Percentiles rank a stretch among this genome's conserved stretches.
These are phyloP conservation scores for Eupelmus urozonus DNA, from an alignment of 2,888 invertebrate genomes.

Conservation along the genomic window DNA sequence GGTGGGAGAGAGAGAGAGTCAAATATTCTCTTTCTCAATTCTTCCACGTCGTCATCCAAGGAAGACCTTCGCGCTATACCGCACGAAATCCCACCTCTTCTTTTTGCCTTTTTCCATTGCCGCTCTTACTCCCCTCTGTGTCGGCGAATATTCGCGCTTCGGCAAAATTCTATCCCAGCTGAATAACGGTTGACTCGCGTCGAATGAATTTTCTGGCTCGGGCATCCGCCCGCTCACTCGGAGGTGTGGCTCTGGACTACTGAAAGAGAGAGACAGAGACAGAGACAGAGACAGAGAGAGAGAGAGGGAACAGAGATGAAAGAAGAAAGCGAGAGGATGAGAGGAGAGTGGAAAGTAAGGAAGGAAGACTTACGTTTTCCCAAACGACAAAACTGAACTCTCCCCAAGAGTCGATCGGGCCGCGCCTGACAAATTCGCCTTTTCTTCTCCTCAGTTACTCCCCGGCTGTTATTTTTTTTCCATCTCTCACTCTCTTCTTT, in stretches of 20 bases:
- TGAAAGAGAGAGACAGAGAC: background rate
- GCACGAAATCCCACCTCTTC: background rate
- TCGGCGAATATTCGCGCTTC: conserved; percentile 61
- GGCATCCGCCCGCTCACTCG: conserved; percentile 32
- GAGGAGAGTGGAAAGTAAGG: conserved; percentile 30
- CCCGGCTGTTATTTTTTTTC: conserved; percentile 37
- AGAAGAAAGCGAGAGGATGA: background rate
- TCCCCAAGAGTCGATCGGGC: conserved; percentile 45
- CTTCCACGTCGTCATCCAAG: conserved; percentile 30
- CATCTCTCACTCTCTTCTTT: conserved; percentile 13
- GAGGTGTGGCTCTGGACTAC: background rate
- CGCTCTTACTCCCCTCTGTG: background rate
- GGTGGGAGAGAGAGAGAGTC: background rate
- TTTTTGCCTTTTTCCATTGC: background rate
- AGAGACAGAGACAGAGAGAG: conserved; percentile 20
- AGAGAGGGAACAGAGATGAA: background rate
- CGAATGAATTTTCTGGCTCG: conserved; percentile 61
- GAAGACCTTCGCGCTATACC: conserved; percentile 29
- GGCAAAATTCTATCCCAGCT: conserved; percentile 63
- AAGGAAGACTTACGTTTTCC: conserved; percentile 56
- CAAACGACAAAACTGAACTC: conserved; percentile 56
- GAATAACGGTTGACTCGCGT: conserved; percentile 64
- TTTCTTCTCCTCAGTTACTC: conserved; percentile 53
- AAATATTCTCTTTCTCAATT: conserved; percentile 48
- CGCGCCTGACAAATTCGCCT: conserved; percentile 54